phyloP scores from a whole-genome alignment of 2,113 vertebrate genomes.

The Burhinus bistriatus region DNA sequence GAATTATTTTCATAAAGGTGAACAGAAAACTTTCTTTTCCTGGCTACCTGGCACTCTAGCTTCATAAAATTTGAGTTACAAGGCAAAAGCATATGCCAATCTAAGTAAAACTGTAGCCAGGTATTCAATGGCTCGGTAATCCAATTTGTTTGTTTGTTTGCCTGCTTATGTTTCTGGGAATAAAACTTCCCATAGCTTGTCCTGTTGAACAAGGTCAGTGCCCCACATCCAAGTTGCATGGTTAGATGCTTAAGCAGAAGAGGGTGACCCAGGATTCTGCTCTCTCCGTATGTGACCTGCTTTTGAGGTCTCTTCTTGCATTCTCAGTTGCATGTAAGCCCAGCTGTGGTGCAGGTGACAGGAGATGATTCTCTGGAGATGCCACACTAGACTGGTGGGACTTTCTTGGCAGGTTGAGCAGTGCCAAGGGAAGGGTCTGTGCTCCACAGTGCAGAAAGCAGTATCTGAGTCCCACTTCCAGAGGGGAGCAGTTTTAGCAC shows the following conservation, averaged over 20 bases:
- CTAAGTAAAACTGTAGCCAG: neutral
- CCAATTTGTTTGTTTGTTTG: neutral
- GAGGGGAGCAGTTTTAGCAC: neutral
- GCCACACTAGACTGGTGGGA: neutral
- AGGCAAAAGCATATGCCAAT: neutral
- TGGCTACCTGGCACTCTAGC: neutral
- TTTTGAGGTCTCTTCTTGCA: neutral
- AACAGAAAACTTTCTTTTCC: neutral
- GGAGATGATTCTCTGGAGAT: neutral
- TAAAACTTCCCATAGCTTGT: neutral
- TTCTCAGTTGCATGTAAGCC: neutral
- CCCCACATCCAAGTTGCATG: neutral
- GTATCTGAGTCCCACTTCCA: neutral
- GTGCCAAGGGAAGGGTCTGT: neutral
- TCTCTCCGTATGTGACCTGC: neutral
- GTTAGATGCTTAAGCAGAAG: neutral
- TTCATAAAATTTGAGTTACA: neutral
- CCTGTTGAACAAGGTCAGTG: neutral
- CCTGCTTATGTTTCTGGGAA: neutral
- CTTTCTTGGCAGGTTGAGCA: neutral
- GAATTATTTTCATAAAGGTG: neutral
- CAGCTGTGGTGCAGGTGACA: neutral
- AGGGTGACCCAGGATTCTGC: neutral
- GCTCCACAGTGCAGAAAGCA: neutral
- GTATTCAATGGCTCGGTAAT: neutral